A percentile compares a stretch with the other conserved stretches of the same genome.
These are phyloP conservation scores for Poecilobothrus nobilitatus DNA, from an alignment of 2,888 invertebrate species.

Conservation along the genomic window DNA sequence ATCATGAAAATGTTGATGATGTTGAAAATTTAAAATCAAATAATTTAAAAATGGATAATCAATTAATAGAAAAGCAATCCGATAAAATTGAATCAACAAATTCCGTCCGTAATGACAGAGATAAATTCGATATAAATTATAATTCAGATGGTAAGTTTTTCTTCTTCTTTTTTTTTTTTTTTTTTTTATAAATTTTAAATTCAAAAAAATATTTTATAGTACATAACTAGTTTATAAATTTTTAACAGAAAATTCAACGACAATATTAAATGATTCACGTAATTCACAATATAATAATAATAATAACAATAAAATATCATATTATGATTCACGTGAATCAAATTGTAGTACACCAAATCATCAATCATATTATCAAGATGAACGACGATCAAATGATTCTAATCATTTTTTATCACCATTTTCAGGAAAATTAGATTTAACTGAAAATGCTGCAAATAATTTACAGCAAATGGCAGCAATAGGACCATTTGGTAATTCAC, in stretches of 20 bases:
- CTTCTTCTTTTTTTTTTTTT: no score
- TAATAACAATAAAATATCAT: no score
- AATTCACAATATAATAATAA: no score
- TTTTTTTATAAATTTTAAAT: no score
- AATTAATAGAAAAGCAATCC: background rate
- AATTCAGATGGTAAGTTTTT: background rate
- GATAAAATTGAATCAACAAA: background rate
- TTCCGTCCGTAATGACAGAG: background rate
- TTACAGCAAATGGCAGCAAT: conserved; percentile 18
- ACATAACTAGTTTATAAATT: no score
- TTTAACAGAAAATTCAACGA: no score
- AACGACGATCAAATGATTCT: conserved; percentile 24
- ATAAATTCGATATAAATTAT: background rate
- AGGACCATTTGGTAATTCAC: conserved; percentile 24
- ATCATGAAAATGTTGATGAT: no score
- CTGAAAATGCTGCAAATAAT: background rate
- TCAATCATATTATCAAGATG: conserved; percentile 25
- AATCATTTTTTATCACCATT: background rate
- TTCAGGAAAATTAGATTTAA: background rate
- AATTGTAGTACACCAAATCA: conserved; percentile 46
- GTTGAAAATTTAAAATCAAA: background rate
- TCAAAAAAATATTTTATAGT: no score
- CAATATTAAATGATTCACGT: no score
- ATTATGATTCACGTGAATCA: conserved; percentile 25
- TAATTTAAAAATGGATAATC: background rate